Percentiles rank a stretch among this genome's conserved stretches.
These are phyloP conservation scores for Pseudomyrmex concolor DNA, from an alignment of 1,140 invertebrate genomes.

Conservation along the genomic window DNA sequence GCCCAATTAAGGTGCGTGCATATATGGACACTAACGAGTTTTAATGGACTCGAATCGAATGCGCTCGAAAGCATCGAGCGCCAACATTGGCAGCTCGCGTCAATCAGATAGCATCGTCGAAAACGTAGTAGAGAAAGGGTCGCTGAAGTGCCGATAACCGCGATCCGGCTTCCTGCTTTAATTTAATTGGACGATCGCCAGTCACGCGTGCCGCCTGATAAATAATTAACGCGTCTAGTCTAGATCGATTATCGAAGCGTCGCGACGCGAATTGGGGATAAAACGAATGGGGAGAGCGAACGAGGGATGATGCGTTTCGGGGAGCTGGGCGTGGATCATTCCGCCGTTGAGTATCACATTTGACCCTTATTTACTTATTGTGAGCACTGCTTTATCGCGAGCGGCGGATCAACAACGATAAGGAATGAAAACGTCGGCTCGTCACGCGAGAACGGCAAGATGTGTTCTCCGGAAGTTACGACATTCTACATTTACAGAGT, in stretches of 20 bases:
- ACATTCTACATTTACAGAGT: constrained; percentile 31
- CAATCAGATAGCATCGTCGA: constrained; percentile 73
- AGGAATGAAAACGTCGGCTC: constrained; percentile 17
- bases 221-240: constrained; percentile 77
- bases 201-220: constrained; percentile 77
- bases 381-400: constrained; percentile 30
- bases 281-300: neutral
- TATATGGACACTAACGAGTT: constrained; percentile 69
- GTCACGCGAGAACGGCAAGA: constrained; percentile 36
- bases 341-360: constrained; percentile 14
- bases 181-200: constrained; percentile 78
- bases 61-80: constrained; percentile 58
- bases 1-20: constrained; percentile 68
- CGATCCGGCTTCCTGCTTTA: constrained; percentile 76
- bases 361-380: constrained; percentile 18
- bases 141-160: constrained; percentile 71
- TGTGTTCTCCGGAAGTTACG: constrained; percentile 38
- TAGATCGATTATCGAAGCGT: constrained; percentile 74
- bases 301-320: too few relatives aligned
- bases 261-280: constrained; percentile 33
- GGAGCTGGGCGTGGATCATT: neutral
- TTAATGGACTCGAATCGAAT: constrained; percentile 72
- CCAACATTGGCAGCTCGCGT: constrained; percentile 72
- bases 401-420: constrained; percentile 9
- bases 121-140: constrained; percentile 66